Base-by-base conservation (phyloP, 2,888 invertebrate genomes). In the Eristalis intricaria region DNA sequence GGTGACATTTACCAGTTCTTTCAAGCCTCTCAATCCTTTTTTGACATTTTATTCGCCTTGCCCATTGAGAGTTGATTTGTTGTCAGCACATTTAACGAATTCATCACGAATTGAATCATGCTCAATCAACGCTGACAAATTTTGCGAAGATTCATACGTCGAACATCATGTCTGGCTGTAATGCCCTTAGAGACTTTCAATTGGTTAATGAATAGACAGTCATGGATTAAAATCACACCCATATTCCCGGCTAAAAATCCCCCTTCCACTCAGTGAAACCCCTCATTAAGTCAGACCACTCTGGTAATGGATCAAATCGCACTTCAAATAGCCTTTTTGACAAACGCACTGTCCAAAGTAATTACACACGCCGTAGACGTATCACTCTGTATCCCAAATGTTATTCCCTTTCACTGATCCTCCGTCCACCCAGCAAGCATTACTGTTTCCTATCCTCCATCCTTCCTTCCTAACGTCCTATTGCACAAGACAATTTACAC, bases 401-500 rank as follows among this genome's bases (percentile, higher is more conserved):
- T 19, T 43, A 8, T 8, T 13, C 8, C 38, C 13, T 43, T 2
- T 7, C 19, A 50, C 19, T 8, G 19, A n/a, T n/a, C 19, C 19
- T 13, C 13, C 2, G 11, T 10, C 13, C 26, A 0, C 60, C 13
- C 10, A 13, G 15, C 13, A 19, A 1, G 50, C 64, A 22, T 68
- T 38, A 61, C 43, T 58, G 65, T 76, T 66, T 68, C 71, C 40
- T 71, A 77, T 66, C 65, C 68, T 71, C 63, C 65, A 58, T 65
- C 22, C 66, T 4, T 65, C 22, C 66, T 4, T 38, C 79, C 40
- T 65, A 50, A 74, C 66, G 56, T 68, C 50, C 80, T 63, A 80
- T 74, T 80, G 80, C 80, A 61, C 76, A 76, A 80, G 22, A 81
- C 58, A 81, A 81, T 74, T 77, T 80, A 76, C 85, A 74, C 82